Evolutionary conservation across 1,140 invertebrate genomes (phyloP).

Genomic region (Cydia strobilella): DNA sequence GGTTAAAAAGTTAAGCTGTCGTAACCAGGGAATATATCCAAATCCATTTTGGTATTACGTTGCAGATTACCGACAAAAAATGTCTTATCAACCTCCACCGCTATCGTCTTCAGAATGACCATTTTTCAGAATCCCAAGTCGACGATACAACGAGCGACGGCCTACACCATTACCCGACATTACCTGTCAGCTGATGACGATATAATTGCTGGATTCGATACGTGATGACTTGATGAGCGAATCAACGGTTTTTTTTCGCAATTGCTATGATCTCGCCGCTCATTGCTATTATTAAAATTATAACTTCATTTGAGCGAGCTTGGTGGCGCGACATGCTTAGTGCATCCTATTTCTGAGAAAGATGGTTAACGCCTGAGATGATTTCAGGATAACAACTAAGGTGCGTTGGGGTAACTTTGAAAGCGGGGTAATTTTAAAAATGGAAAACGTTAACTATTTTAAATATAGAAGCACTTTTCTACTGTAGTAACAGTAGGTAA

Average conservation of each 20-base stretch:
- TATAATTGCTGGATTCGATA: conserved; percentile 33
- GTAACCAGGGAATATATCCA: too few relatives aligned
- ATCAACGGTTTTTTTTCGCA: conserved; percentile 22
- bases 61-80: background rate
- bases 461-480: too few relatives aligned
- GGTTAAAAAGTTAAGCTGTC: too few relatives aligned
- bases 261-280: conserved; percentile 31
- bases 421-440: too few relatives aligned
- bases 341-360: background rate
- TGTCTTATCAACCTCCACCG: background rate
- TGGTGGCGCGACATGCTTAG: background rate
- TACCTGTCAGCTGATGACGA: conserved; percentile 29
- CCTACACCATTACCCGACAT: conserved; percentile 6
- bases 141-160: conserved; percentile 20
- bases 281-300: conserved; percentile 23
- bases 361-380: background rate
- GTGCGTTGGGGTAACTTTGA: background rate
- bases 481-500: too few relatives aligned
- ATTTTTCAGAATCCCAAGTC: background rate
- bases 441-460: too few relatives aligned
- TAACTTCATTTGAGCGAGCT: conserved; percentile 27
- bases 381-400: background rate
- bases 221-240: conserved; percentile 26
- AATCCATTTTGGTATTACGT: background rate
- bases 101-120: conserved; percentile 2